Evolutionary conservation across 2,888 invertebrate species (phyloP).

Genomic region (Nomada ferruginata): DNA sequence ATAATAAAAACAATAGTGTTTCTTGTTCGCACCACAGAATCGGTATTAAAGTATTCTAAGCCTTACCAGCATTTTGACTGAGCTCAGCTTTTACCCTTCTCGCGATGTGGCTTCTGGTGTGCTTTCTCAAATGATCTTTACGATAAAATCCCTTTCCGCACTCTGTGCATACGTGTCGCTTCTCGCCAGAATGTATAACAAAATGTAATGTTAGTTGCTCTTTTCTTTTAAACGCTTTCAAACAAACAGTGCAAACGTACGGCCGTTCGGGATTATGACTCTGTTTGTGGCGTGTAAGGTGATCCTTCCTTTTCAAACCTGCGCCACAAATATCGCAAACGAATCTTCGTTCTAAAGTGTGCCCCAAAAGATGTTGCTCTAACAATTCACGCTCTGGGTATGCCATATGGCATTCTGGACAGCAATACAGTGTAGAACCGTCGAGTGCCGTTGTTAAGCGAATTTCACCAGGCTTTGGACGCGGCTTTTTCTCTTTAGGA

Average conservation of each 20-base stretch:
- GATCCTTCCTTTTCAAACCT: slow-evolving; percentile 94
- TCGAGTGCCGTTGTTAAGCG: slow-evolving; percentile 92
- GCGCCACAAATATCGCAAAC: slow-evolving; percentile 96
- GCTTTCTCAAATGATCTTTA: slow-evolving; percentile 94
- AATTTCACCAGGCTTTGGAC: slow-evolving; percentile 94
- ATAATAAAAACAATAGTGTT: neutral
- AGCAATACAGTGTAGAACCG: slow-evolving; percentile 93
- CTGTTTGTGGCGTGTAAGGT: slow-evolving; percentile 93
- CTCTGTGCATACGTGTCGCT: slow-evolving; percentile 93
- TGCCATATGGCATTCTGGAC: slow-evolving; percentile 95
- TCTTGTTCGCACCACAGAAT: neutral
- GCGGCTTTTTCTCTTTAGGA: slow-evolving; percentile 91
- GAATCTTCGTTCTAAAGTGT: slow-evolving; percentile 93
- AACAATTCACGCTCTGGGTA: slow-evolving; percentile 93
- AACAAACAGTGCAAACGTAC: slow-evolving; percentile 94
- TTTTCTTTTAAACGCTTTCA: slow-evolving; percentile 95
- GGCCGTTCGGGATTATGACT: slow-evolving; percentile 95
- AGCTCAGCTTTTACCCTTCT: slow-evolving; percentile 93
- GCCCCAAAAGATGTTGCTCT: slow-evolving; percentile 94
- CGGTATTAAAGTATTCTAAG: neutral
- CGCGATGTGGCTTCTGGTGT: slow-evolving; percentile 93
- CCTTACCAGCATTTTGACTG: slow-evolving; percentile 87
- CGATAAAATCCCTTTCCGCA: slow-evolving; percentile 96
- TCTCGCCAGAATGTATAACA: slow-evolving; percentile 95
- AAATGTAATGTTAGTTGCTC: slow-evolving; percentile 95